Percentiles rank a stretch among this genome's conserved stretches.
phyloP scores from a whole-genome alignment of 1,140 invertebrate genomes.

The Dreissena rostriformis region DNA sequence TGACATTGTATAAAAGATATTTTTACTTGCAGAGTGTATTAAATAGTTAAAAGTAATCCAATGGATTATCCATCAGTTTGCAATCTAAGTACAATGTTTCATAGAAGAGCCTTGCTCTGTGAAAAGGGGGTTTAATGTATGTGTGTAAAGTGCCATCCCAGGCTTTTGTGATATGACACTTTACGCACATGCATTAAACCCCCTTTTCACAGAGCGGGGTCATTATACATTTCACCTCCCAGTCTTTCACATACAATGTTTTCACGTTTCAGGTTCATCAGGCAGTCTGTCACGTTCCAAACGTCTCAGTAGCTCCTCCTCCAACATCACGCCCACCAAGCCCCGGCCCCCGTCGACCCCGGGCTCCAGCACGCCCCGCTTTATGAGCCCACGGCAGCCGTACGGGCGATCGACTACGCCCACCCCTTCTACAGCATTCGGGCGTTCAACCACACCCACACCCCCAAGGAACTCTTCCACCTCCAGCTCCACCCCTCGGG shows the following conservation, averaged over 20 bases:
- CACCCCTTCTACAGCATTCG: constrained; percentile 40
- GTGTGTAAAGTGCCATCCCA: no score
- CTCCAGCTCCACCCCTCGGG: background rate
- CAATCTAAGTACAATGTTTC: no score
- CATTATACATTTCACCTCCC: background rate
- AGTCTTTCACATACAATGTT: background rate
- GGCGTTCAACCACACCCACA: constrained; percentile 32
- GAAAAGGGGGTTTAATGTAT: no score
- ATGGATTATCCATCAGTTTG: no score
- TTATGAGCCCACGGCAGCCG: constrained; percentile 47
- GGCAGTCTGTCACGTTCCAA: constrained; percentile 52
- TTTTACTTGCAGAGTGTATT: no score
- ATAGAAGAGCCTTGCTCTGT: no score
- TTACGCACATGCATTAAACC: no score
- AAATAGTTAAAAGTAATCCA: no score
- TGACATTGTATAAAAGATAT: no score
- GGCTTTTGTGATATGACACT: no score
- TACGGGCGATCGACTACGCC: constrained; percentile 50
- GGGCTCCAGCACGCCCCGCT: constrained; percentile 34
- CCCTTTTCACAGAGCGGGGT: no score
- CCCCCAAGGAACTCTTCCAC: constrained; percentile 16
- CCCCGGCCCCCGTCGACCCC: constrained; percentile 44
- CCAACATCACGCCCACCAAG: constrained; percentile 41
- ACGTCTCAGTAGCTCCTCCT: constrained; percentile 50
- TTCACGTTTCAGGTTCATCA: constrained; percentile 32